These are phyloP conservation scores for Monodelphis domestica DNA, from an alignment of 2,797 vertebrate genomes.

Conservation along the genomic window DNA sequence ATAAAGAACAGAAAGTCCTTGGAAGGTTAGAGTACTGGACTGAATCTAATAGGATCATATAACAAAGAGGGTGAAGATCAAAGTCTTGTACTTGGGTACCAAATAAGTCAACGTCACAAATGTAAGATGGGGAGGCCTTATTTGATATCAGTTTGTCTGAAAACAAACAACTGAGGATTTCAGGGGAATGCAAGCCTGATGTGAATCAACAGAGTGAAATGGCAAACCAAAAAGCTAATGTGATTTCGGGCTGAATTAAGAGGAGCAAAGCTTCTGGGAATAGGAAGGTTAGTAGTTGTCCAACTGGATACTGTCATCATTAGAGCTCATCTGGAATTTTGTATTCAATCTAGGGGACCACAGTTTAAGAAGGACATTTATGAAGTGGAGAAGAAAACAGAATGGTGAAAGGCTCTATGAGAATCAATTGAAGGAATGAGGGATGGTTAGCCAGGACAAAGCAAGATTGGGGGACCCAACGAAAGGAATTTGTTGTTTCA, in stretches of 20 bases:
- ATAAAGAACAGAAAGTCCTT: background rate
- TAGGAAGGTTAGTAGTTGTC: too few relatives aligned
- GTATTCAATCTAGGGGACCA: background rate
- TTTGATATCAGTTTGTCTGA: background rate
- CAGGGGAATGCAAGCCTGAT: background rate
- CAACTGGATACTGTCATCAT: too few relatives aligned
- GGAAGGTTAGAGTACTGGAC: background rate
- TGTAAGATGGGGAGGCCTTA: background rate
- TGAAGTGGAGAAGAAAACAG: background rate
- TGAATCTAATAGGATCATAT: background rate
- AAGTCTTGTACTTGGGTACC: background rate
- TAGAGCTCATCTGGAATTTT: background rate
- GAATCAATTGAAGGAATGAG: background rate
- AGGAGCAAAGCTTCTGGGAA: too few relatives aligned
- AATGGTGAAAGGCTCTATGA: background rate
- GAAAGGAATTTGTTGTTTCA: background rate
- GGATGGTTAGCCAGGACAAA: background rate
- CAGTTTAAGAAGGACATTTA: background rate
- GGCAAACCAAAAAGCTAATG: background rate
- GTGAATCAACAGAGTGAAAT: background rate
- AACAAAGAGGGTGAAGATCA: background rate
- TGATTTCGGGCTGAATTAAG: background rate
- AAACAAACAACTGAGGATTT: background rate
- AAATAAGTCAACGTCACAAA: background rate
- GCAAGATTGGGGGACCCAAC: background rate